Base-by-base conservation (phyloP, 2,113 vertebrate species). In the Cathartes aura region DNA sequence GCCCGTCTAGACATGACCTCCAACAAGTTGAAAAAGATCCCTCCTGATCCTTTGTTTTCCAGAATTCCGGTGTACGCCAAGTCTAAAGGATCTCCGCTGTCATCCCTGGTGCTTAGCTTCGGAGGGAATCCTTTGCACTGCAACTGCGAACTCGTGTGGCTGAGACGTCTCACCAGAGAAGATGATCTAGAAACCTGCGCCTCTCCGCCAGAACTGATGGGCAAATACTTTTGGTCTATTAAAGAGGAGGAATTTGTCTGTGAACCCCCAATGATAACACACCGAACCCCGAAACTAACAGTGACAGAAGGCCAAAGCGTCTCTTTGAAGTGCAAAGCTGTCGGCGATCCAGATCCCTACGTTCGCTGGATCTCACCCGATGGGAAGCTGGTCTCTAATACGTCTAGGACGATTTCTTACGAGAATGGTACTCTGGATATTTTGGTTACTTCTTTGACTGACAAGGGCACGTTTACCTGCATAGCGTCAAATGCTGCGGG, bases 151-250 rank as follows among this genome's bases (percentile, higher is more conserved):
- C 92, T 99, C 13, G 98, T 99, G 4, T 99, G 99, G 99, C 85
- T 99, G 87, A 97, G 99, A 22, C 98, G 99, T 6, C 91, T 99
- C 30, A 99, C 99, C 3, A 96, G 99, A 9, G 99, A 99, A 78
- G 99, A 99, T 2, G 99, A 99, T 78, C 96, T 99, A 0, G 99
- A 99, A 40, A 99, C 99, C 0, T 99, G 99, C 15, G 99, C 99
- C 43, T 99, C 99, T 0, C 99, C 99, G 0, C 81, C 98, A 0
- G 99, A 99, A 4, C 97, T 99, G 58, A 98, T 98, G 27, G 99
- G 99, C 11, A 99, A 99, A 79, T 99, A 99, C 79, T 99, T 99
- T 83, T 99, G 99, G 99, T 99, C 99, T 1, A 99, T 99, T 74
- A 98, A 99, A 0, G 99, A 99, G 97, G 99, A 99, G 87, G 99